Base-by-base conservation (phyloP, 2,797 vertebrate species). In the Enteromius thamalakanensis region DNA sequence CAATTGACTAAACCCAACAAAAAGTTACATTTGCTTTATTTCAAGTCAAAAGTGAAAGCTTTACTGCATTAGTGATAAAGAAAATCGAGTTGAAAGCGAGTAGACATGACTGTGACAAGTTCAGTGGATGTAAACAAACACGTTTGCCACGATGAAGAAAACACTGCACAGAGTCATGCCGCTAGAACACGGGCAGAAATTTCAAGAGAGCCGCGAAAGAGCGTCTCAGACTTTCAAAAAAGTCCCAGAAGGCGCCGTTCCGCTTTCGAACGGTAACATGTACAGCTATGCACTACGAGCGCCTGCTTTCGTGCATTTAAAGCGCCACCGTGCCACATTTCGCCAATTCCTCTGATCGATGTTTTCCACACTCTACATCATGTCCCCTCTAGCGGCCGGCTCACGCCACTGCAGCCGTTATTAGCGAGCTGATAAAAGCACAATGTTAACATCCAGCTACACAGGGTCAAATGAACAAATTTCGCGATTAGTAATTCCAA, bases 331-430 rank as follows among this genome's bases (percentile, higher is more conserved):
- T 88, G 88, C 79, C 89, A 91, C 90, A 89, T 89, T 89, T 11
- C 45, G 83, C 87, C 86, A 84, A 88, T 86, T 90, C 87, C 88
- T 92, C 85, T 90, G 90, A 89, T 92, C 89, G 87, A 85, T 89
- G 89, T 87, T 77, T 71, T 90, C 87, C 87, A 82, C 84, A 87
- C 84, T 86, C 88, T 88, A 83, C 89, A 86, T 64, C 78, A 69
- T 86, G 89, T 90, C 92, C 92, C 95, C 94, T 93, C 95, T 95
- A 95, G 94, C 86, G 96, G 94, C 87, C 89, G 87, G 79, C 89
- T 86, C 47, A 88, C 49, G 94, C 85, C 85, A 95, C 86, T 92
- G 92, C 95, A 92, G 87, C 88, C 81, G 91, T 88, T 89, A 91
- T 92, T 92, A 92, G 88, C 86, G 87, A 90, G 89, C 92, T 84